These are phyloP conservation scores for Hypocryptadius cinnamomeus DNA, from an alignment of 2,113 vertebrate species.

Conservation along the genomic window DNA sequence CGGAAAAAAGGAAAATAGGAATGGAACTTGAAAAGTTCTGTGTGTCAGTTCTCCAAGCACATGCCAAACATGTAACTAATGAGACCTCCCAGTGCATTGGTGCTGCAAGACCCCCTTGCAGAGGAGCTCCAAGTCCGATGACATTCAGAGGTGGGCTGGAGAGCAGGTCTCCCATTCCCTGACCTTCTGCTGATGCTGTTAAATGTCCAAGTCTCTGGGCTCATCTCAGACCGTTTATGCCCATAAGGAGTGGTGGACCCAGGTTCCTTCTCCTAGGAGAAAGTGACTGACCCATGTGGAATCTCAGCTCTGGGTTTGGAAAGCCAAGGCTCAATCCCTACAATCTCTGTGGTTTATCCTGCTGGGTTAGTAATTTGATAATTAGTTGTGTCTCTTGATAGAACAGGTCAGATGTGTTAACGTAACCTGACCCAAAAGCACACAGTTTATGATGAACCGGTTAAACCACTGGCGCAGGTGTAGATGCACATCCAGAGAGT, in stretches of 20 bases:
- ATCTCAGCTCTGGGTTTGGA: neutral
- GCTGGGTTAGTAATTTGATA: neutral
- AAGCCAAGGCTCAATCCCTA: neutral
- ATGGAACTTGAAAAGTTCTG: constrained; percentile 9
- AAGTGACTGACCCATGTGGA: neutral
- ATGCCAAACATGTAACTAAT: neutral
- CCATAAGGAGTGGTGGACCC: neutral
- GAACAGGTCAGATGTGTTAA: neutral
- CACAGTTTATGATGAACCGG: fast-evolving
- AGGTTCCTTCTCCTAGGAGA: neutral
- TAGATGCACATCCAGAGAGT: neutral
- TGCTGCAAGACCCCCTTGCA: neutral
- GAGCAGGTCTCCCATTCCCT: neutral
- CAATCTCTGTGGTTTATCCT: neutral
- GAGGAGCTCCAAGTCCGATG: neutral
- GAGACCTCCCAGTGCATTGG: neutral
- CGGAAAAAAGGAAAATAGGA: neutral
- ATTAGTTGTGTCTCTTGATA: neutral
- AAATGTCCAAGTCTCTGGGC: neutral
- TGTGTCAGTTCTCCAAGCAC: neutral
- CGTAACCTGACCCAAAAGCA: neutral
- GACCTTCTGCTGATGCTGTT: neutral
- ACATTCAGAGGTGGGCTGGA: neutral
- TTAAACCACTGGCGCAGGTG: neutral
- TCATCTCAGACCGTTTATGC: neutral